Conservation (phyloP, 2,113 vertebrate genomes). For the Trematocara unimaculatum region DNA sequence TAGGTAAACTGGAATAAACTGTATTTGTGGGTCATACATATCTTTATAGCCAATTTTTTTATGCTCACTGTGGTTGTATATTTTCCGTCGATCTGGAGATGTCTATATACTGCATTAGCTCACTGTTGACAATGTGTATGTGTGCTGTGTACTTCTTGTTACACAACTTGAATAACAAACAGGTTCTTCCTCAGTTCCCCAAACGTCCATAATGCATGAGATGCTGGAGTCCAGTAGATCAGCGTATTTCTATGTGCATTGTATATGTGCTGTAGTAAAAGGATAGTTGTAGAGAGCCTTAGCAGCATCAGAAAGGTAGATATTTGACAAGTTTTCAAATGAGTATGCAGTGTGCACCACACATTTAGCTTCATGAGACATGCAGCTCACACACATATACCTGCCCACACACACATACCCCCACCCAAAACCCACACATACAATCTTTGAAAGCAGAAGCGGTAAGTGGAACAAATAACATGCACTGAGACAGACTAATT, state of each 20-base stretch:
- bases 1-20: background rate
- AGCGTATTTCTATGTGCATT: background rate
- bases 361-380: background rate
- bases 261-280: background rate
- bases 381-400: background rate
- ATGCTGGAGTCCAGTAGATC: background rate
- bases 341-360: background rate
- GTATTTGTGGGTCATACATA: background rate
- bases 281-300: background rate
- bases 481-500: background rate
- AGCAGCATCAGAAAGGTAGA: background rate
- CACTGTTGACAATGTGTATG: conserved; percentile 17
- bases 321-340: background rate
- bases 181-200: background rate
- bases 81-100: background rate
- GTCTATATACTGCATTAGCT: conserved; percentile 14
- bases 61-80: background rate
- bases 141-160: background rate
- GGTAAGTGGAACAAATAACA: conserved; percentile 18
- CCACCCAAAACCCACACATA: background rate
- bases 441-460: background rate
- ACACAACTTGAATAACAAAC: conserved; percentile 39
- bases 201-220: conserved; percentile 45
- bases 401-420: background rate
- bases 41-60: background rate